These are phyloP conservation scores for Dexiosoma caninum DNA, from an alignment of 2,888 invertebrate species.

Conservation along the genomic window DNA sequence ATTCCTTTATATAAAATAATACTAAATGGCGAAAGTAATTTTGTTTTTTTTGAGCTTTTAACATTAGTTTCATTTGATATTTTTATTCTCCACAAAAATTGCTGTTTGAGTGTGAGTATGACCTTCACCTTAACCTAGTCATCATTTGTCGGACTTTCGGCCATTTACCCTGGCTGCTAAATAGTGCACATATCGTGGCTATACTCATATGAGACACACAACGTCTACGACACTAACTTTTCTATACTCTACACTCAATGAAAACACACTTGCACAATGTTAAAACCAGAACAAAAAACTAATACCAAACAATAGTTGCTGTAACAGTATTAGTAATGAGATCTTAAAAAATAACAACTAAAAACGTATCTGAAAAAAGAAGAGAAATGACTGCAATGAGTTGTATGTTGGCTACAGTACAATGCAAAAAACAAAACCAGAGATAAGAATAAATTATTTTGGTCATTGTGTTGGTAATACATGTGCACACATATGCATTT, in stretches of 20 bases:
- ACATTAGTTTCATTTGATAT: constrained; percentile 2
- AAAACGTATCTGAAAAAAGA: background rate
- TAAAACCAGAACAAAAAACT: background rate
- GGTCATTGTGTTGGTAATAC: constrained; percentile 1
- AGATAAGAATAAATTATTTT: background rate
- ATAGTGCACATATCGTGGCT: constrained; percentile 38
- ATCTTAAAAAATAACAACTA: constrained; percentile 9
- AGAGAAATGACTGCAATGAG: constrained; percentile 6
- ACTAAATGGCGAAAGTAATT: too few species aligned
- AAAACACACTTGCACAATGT: background rate
- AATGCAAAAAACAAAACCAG: too few species aligned
- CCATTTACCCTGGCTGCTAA: constrained; percentile 74
- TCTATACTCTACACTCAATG: background rate
- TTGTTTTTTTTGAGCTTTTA: background rate
- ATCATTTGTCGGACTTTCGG: constrained; percentile 78
- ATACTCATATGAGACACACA: background rate
- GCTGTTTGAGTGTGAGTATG: constrained; percentile 69
- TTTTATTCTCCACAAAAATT: constrained; percentile 28
- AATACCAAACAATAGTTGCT: constrained; percentile 4
- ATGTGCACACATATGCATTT: too few species aligned
- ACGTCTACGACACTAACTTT: constrained; percentile 18
- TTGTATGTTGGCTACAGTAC: background rate
- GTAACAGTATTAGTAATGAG: constrained; percentile 21
- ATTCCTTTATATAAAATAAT: too few species aligned
- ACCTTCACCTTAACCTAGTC: constrained; percentile 79